Percentiles rank a stretch among this genome's conserved stretches.
phyloP scores from a whole-genome alignment of 2,888 invertebrate species.

The Deroplatys truncata region DNA sequence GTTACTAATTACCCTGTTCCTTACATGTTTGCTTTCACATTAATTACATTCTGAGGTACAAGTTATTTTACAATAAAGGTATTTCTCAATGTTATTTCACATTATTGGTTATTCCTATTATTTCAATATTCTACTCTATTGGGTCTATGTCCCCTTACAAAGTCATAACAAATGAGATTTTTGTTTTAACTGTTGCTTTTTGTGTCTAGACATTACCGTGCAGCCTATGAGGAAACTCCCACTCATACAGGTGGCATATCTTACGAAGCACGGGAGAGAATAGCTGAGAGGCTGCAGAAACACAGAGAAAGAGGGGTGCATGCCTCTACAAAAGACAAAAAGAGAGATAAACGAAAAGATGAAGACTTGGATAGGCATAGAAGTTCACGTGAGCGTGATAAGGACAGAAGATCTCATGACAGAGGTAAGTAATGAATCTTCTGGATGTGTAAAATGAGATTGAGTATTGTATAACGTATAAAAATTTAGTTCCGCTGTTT shows the following conservation, averaged over 20 bases:
- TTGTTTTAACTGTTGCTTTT: slow-evolving; percentile 11
- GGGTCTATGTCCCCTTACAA: no score
- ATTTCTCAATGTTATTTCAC: no score
- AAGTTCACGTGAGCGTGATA: slow-evolving; percentile 41
- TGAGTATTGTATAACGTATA: no score
- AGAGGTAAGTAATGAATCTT: slow-evolving; percentile 19
- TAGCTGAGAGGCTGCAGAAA: slow-evolving; percentile 60
- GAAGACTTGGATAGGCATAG: slow-evolving; percentile 42
- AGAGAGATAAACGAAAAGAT: slow-evolving; percentile 41
- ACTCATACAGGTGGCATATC: slow-evolving; percentile 92
- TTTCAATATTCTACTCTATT: no score
- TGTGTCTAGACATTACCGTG: slow-evolving; percentile 64
- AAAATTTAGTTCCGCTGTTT: no score
- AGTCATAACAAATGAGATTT: no score
- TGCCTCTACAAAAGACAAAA: slow-evolving; percentile 55
- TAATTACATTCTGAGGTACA: no score
- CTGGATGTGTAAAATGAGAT: no score
- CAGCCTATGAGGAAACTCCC: slow-evolving; percentile 82
- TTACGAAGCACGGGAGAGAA: slow-evolving; percentile 67
- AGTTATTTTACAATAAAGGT: no score
- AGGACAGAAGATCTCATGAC: slow-evolving; percentile 30
- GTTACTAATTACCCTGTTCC: no score
- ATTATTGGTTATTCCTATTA: no score
- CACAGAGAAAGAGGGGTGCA: slow-evolving; percentile 66
- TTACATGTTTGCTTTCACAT: no score